These are phyloP conservation scores for Podabrus alpinus DNA, from an alignment of 2,888 invertebrate species.

Conservation along the genomic window DNA sequence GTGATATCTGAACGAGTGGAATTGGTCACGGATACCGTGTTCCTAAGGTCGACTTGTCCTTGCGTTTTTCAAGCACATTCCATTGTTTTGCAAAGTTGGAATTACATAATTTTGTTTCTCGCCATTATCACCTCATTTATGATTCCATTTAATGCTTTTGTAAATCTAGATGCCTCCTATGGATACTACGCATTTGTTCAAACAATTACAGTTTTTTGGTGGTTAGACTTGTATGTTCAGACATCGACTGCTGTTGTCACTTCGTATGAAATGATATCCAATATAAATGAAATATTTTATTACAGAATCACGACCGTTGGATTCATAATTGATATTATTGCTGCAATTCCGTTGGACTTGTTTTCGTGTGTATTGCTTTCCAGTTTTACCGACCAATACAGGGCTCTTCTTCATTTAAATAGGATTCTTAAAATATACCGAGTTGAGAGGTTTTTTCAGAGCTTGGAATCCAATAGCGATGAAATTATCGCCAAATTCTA, in stretches of 20 bases:
- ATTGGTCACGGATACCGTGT: conserved; percentile 28
- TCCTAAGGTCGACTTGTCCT: conserved; percentile 30
- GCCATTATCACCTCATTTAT: conserved; percentile 9
- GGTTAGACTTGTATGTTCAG: conserved; percentile 28
- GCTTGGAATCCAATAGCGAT: neutral
- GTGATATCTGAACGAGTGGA: conserved; percentile 29
- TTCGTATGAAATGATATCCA: conserved; percentile 11
- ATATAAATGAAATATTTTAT: conserved; percentile 19
- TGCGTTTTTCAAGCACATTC: conserved; percentile 30
- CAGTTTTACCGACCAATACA: neutral
- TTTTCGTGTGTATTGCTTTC: conserved; percentile 22
- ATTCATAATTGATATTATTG: conserved; percentile 26
- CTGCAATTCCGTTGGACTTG: conserved; percentile 30
- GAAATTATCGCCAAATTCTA: neutral
- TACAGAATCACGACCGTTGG: conserved; percentile 13
- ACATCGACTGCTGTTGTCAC: conserved; percentile 27
- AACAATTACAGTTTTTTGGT: conserved; percentile 15
- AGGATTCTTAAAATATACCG: conserved; percentile 29
- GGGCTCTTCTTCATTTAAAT: conserved; percentile 25
- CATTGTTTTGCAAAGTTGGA: conserved; percentile 17
- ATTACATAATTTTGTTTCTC: conserved; percentile 11
- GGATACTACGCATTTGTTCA: conserved; percentile 3
- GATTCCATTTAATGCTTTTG: conserved; percentile 27
- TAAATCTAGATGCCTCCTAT: neutral
- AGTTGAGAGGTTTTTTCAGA: neutral